Evolutionary conservation across 2,888 invertebrate genomes (phyloP), one percentile per base, ranked within the genome.

Genomic region (Tetramorium bicarinatum): DNA sequence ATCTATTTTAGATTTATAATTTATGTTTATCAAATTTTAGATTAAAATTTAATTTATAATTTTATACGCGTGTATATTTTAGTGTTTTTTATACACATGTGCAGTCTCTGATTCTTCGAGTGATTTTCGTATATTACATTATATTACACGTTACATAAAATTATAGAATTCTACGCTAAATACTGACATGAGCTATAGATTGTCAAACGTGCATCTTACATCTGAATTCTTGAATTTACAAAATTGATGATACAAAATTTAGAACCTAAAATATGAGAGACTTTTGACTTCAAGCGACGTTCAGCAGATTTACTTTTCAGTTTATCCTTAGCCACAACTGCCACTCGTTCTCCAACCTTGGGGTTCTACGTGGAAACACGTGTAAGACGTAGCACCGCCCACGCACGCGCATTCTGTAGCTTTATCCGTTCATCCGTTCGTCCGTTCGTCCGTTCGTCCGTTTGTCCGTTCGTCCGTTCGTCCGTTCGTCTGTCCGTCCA

Each of bases 271-370:
- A 47, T 34, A 49, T 11, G 29, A 47, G 29, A 79, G 66, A 59
- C 49, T 25, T 56, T 85, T 52, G 84, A 56, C 56, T 49, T 71
- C 49, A 18, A 49, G 25, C 18, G 76, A 64, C 38, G 34, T 72
- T 82, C 85, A 61, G 72, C 75, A 52, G 61, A 52, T 69, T 67
- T 61, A 83, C 64, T 83, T 84, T 80, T 82, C 83, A 62, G 41
- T 80, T 79, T 82, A 71, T 66, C 77, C 71, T 69, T 67, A 72
- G 29, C 72, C 79, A 4, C 29, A 91, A 91, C 91, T 92, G 91
- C 93, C 92, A 92, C 91, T 91, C 92, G 92, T 93, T 92, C 93
- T 91, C 90, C 90, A 91, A 91, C 92, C 93, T 87, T 88, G 87
- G 88, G 86, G 88, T 88, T 84, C 76, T 84, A 83, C 85, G 85